These are phyloP conservation scores for Kryptopterus vitreolus DNA, from an alignment of 2,797 vertebrate genomes.

Conservation along the genomic window DNA sequence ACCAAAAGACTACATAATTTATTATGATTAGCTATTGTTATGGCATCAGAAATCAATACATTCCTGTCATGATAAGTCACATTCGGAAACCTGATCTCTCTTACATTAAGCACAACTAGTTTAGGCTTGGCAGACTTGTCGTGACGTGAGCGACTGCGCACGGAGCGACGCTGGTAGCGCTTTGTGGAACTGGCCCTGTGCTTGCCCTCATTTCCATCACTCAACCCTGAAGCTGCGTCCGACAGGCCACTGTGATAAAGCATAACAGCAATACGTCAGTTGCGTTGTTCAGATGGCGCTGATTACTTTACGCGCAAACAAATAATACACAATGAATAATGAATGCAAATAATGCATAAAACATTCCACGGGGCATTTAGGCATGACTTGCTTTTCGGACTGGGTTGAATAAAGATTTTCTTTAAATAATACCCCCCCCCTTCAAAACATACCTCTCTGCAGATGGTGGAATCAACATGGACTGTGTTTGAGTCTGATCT, in stretches of 20 bases:
- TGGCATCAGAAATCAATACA: not conserved
- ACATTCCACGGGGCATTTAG: not conserved
- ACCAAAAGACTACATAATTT: not conserved
- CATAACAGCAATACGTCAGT: slow-evolving; percentile 7
- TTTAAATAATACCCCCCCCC: not conserved
- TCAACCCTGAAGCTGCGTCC: slow-evolving; percentile 87
- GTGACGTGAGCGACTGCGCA: slow-evolving; percentile 91
- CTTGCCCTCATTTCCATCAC: slow-evolving; percentile 91
- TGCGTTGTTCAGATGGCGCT: not conserved
- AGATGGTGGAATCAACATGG: slow-evolving; percentile 59
- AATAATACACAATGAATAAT: not conserved
- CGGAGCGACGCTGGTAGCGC: slow-evolving; percentile 86
- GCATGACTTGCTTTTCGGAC: not conserved
- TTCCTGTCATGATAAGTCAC: not conserved
- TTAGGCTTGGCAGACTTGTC: slow-evolving; percentile 90
- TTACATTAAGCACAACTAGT: slow-evolving; percentile 91
- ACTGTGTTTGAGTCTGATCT: slow-evolving; percentile 62
- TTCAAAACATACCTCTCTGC: slow-evolving; percentile 66
- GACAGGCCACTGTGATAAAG: slow-evolving; percentile 81
- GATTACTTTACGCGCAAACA: not conserved
- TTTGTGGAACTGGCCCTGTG: slow-evolving; percentile 88
- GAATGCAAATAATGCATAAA: not conserved
- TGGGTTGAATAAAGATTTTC: not conserved
- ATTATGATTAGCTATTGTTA: not conserved
- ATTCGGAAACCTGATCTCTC: slow-evolving; percentile 44